Conservation (phyloP, 2,113 vertebrate species). For the Crotophaga sulcirostris region DNA sequence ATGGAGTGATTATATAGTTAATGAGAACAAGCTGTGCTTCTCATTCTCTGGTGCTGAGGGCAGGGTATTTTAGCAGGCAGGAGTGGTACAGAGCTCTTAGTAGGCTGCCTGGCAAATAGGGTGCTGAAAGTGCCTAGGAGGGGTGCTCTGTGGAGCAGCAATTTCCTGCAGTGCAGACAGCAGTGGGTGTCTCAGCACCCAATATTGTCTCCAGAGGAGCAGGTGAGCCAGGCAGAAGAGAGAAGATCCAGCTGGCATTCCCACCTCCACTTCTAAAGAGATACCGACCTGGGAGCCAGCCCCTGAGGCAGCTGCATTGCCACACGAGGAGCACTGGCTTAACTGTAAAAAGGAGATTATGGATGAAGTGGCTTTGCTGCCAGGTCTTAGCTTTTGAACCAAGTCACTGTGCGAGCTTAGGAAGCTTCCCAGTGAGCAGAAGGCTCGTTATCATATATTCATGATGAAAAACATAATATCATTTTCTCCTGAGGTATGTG, state of each 20-base stretch:
- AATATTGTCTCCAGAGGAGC: accelerated
- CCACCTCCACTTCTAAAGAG: background rate
- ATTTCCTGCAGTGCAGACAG: accelerated
- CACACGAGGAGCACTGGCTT: background rate
- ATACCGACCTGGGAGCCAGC: accelerated
- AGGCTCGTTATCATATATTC: background rate
- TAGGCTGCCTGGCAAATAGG: accelerated
- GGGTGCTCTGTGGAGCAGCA: too few species aligned
- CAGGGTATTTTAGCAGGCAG: background rate
- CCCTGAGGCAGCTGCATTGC: background rate
- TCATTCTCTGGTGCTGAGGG: background rate
- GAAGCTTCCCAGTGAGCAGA: background rate
- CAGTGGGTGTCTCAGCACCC: background rate
- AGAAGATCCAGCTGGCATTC: background rate
- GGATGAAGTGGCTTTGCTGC: background rate
- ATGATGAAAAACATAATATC: background rate
- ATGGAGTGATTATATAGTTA: background rate
- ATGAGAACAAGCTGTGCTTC: background rate
- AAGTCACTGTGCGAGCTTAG: background rate
- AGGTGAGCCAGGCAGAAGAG: background rate
- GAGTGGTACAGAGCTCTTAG: accelerated
- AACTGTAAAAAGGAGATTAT: background rate
- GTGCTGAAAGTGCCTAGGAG: accelerated
- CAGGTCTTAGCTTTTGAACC: background rate
- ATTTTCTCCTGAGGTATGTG: background rate